A percentile compares a stretch with the other conserved stretches of the same genome.
These are phyloP conservation scores for Imbricaverruca yamaguchii DNA, from an alignment of 2,888 invertebrate species.

Conservation along the genomic window DNA sequence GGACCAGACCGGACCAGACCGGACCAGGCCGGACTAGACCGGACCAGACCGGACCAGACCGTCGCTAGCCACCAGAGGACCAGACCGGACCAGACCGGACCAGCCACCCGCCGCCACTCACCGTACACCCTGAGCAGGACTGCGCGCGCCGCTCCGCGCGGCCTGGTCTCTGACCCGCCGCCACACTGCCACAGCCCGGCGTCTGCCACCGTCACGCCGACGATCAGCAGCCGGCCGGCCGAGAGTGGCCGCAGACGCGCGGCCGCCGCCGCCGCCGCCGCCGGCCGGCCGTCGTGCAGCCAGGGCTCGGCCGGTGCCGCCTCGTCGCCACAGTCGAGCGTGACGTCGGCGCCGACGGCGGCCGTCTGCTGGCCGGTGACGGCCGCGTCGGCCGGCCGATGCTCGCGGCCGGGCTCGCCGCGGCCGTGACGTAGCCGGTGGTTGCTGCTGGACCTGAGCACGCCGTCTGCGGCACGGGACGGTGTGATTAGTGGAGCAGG, in stretches of 20 bases:
- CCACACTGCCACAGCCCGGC: neutral
- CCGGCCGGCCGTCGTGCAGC: conserved; percentile 4
- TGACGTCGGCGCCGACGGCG: neutral
- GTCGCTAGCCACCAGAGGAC: too few relatives aligned
- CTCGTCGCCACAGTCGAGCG: conserved; percentile 3
- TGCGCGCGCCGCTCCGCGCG: neutral
- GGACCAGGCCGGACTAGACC: too few relatives aligned
- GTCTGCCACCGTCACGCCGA: neutral
- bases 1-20: too few relatives aligned
- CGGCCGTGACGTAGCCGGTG: neutral
- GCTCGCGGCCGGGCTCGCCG: neutral
- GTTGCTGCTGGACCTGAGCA: conserved; percentile 6
- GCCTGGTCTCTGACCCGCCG: neutral
- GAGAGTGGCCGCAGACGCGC: neutral
- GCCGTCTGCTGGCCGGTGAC: neutral
- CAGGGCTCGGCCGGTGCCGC: neutral
- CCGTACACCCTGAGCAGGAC: neutral
- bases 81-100: too few relatives aligned
- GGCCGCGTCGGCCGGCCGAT: too few relatives aligned
- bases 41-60: too few relatives aligned
- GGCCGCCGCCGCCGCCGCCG: neutral
- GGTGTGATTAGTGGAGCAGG: neutral
- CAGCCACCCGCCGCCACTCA: neutral
- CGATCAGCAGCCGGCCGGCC: neutral
- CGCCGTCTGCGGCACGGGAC: neutral